Percentiles rank a stretch among this genome's conserved stretches.
phyloP scores from a whole-genome alignment of 2,888 invertebrate species.

The Hemicrepidius hirtus region DNA sequence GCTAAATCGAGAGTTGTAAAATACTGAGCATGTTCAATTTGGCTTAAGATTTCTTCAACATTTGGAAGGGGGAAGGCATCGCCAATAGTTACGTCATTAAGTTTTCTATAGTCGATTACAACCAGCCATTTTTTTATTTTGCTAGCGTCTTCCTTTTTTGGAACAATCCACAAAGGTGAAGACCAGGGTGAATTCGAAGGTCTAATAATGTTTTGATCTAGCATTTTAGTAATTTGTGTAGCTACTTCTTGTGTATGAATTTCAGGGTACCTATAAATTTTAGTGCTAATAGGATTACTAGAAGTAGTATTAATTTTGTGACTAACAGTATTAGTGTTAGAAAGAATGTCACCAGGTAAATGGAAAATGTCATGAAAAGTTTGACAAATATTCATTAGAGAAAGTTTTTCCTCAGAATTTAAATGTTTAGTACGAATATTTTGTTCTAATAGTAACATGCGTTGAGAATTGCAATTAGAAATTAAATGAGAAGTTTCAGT shows the following conservation, averaged over 20 bases:
- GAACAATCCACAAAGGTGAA: slow-evolving; percentile 36
- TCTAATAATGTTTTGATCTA: too few relatives aligned
- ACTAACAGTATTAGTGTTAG: slow-evolving; percentile 24
- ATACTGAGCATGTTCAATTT: slow-evolving; percentile 59
- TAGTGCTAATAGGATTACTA: slow-evolving; percentile 50
- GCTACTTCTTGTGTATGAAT: slow-evolving; percentile 51
- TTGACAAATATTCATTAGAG: slow-evolving; percentile 43
- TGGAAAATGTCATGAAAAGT: slow-evolving; percentile 39
- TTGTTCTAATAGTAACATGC: neutral
- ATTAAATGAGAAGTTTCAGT: neutral
- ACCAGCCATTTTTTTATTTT: slow-evolving; percentile 61
- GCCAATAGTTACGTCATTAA: slow-evolving; percentile 49
- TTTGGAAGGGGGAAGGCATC: too few relatives aligned
- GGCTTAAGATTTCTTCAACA: slow-evolving; percentile 56
- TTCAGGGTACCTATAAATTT: slow-evolving; percentile 52
- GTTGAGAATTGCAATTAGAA: neutral
- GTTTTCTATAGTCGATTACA: slow-evolving; percentile 61
- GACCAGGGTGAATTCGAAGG: slow-evolving; percentile 37
- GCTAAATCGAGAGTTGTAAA: slow-evolving; percentile 64
- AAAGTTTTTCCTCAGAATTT: slow-evolving; percentile 52
- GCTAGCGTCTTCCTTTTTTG: slow-evolving; percentile 55
- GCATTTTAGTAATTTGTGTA: slow-evolving; percentile 50
- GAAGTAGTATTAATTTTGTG: slow-evolving; percentile 51
- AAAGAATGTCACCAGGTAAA: slow-evolving; percentile 35
- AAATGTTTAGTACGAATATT: slow-evolving; percentile 48